Evolutionary conservation across 2,113 vertebrate species (phyloP).

Genomic region (Poeciliopsis occidentalis): DNA sequence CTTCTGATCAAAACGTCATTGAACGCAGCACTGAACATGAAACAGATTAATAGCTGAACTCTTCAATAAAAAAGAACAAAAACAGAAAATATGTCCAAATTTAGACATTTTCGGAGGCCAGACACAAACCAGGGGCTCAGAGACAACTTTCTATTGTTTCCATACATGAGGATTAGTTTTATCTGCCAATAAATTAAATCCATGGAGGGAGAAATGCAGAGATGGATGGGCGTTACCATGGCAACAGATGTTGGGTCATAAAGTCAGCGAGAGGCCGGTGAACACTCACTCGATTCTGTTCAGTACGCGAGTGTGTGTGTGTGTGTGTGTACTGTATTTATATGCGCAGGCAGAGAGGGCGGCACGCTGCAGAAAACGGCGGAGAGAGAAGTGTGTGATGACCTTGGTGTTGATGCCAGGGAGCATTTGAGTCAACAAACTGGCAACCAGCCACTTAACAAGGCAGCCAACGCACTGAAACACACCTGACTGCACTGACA

Average conservation of each 20-base stretch:
- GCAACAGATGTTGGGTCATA: slow-evolving; percentile 62
- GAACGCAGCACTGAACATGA: too few species aligned
- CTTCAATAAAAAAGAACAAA: too few species aligned
- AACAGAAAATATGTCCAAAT: neutral
- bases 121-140: neutral
- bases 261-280: slow-evolving; percentile 37
- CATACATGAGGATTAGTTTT: neutral
- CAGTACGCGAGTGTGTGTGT: neutral
- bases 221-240: slow-evolving; percentile 43
- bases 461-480: neutral
- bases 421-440: slow-evolving; percentile 39
- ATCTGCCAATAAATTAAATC: slow-evolving; percentile 28
- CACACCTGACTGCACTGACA: neutral
- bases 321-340: slow-evolving; percentile 2
- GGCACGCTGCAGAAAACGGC: slow-evolving; percentile 22
- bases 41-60: too few species aligned
- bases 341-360: slow-evolving; percentile 6
- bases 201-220: slow-evolving; percentile 19
- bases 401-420: slow-evolving; percentile 42
- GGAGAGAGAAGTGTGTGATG: slow-evolving; percentile 8
- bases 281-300: slow-evolving; percentile 14
- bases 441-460: slow-evolving; percentile 22
- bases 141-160: neutral
- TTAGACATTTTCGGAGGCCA: neutral
- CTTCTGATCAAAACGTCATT: too few species aligned